Conservation (phyloP, 1,140 invertebrate species). For the Sarcophaga peregrina region DNA sequence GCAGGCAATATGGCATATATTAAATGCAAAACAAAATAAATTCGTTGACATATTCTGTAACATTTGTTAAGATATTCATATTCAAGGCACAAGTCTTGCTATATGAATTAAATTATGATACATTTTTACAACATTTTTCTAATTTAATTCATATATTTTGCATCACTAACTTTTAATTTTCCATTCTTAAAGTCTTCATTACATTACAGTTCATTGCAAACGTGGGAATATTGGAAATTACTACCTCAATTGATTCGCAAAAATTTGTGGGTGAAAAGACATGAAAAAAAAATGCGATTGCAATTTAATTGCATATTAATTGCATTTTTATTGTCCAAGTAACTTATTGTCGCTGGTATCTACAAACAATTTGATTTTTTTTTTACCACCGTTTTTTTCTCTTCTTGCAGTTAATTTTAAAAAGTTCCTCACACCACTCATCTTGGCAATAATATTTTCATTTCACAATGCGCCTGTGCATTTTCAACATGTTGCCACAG, state of each 20-base stretch:
- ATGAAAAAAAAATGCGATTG: not conserved
- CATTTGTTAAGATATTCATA: no score
- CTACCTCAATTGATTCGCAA: not conserved
- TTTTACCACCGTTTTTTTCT: not conserved
- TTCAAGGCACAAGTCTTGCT: no score
- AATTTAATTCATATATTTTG: no score
- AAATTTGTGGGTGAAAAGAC: not conserved
- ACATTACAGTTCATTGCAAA: no score
- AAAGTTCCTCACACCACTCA: not conserved
- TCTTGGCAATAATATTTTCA: no score
- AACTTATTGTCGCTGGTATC: not conserved
- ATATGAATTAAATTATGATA: no score
- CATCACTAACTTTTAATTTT: no score
- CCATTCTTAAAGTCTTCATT: no score
- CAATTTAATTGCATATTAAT: constrained; percentile 16
- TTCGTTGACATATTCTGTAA: no score
- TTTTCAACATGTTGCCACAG: not conserved
- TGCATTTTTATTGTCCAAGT: constrained; percentile 2
- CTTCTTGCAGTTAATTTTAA: not conserved
- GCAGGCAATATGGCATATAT: no score
- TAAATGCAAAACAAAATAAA: no score
- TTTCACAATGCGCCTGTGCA: not conserved
- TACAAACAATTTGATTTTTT: not conserved
- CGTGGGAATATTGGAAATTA: not conserved
- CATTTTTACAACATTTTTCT: no score